Percentiles rank a stretch among this genome's conserved stretches.
Conservation (phyloP, 92 coral and sea anemone species). For the Epizoanthus scotinus region DNA sequence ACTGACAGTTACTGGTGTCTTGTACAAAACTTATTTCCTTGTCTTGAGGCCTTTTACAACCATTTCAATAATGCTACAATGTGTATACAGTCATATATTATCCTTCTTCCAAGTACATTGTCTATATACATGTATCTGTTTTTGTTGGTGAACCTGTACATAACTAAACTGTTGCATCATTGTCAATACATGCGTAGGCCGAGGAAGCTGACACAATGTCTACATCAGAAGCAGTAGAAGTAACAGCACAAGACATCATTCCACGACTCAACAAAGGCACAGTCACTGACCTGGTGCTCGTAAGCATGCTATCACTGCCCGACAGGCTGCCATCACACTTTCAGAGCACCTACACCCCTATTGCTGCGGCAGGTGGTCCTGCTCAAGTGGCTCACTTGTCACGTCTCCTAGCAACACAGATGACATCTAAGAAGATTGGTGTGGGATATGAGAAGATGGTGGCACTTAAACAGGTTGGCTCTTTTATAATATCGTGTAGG, state of each 20-base stretch:
- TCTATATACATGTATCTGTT: neutral
- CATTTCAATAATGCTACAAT: no score
- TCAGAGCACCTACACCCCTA: constrained; percentile 97
- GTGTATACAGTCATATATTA: no score
- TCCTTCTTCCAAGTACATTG: no score
- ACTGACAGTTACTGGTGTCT: no score
- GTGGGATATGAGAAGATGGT: constrained; percentile 96
- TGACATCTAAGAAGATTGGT: constrained; percentile 90
- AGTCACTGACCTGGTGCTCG: constrained; percentile 90
- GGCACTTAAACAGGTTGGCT: constrained; percentile 76
- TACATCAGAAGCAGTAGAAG: constrained; percentile 89
- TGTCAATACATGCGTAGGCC: constrained; percentile 52
- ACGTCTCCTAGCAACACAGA: constrained; percentile 92
- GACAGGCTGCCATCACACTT: constrained; percentile 91
- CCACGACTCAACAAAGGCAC: constrained; percentile 87
- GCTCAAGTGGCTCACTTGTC: constrained; percentile 99
- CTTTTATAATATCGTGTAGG: no score
- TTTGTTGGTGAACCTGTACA: neutral
- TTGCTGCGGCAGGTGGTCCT: constrained; percentile 98
- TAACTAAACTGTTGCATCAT: neutral
- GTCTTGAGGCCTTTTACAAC: no score
- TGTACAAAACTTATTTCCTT: no score
- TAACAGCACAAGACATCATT: constrained; percentile 90
- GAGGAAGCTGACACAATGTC: constrained; percentile 96
- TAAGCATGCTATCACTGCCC: constrained; percentile 95